Percentiles rank a stretch among this genome's conserved stretches.
phyloP scores from a whole-genome alignment of 2,797 vertebrate species.

The Amblyraja radiata region DNA sequence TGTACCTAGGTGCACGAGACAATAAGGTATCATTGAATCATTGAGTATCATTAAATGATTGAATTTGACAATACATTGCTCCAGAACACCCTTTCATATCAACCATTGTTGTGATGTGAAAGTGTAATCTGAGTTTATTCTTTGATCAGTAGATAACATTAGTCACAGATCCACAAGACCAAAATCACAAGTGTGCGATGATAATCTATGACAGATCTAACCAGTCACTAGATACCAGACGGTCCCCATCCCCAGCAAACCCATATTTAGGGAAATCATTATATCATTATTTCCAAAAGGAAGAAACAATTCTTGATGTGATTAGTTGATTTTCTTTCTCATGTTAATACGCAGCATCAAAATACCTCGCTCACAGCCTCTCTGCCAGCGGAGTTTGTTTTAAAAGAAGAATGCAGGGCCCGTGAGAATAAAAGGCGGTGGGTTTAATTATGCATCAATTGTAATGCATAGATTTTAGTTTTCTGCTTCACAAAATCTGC shows the following conservation, averaged over 20 bases:
- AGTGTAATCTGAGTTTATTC: not conserved
- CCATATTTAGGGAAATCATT: not conserved
- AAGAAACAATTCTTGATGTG: not conserved
- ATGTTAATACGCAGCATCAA: constrained; percentile 12
- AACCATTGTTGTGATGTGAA: not conserved
- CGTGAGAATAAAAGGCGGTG: constrained; percentile 49
- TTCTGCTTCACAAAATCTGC: constrained; percentile 68
- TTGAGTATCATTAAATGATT: not conserved
- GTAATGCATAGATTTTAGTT: constrained; percentile 56
- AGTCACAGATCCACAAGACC: not conserved
- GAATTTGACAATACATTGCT: not conserved
- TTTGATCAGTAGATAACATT: too few relatives aligned
- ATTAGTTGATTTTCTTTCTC: constrained; percentile 1
- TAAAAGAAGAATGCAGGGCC: constrained; percentile 43
- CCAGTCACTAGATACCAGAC: not conserved
- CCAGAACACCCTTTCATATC: not conserved
- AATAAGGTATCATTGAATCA: too few relatives aligned
- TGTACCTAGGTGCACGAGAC: too few relatives aligned
- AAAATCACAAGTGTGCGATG: not conserved
- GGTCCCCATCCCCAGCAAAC: not conserved
- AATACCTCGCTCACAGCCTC: not conserved
- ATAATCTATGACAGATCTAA: not conserved
- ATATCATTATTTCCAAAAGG: not conserved
- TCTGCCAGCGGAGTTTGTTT: not conserved
- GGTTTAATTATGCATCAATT: constrained; percentile 67